These are phyloP conservation scores for Sturnira hondurensis DNA, from an alignment of 2,113 vertebrate genomes.

Conservation along the genomic window DNA sequence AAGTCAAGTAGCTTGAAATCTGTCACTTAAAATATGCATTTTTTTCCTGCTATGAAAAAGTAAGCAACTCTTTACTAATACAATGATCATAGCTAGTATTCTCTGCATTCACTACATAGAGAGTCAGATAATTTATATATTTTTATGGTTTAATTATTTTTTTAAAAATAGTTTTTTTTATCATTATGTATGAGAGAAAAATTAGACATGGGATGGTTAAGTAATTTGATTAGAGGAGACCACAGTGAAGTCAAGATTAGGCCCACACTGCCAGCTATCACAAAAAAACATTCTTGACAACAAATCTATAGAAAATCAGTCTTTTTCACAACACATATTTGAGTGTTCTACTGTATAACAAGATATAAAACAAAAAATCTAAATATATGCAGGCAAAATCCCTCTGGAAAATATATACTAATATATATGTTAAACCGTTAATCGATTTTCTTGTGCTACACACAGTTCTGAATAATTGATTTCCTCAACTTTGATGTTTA, in stretches of 20 bases:
- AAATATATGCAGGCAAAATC: not conserved
- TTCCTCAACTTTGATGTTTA: not conserved
- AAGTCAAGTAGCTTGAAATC: not conserved
- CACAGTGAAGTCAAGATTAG: not conserved
- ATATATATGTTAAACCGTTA: not conserved
- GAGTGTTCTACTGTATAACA: not conserved
- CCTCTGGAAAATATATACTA: not conserved
- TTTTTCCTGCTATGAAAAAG: not conserved
- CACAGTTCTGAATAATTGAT: not conserved
- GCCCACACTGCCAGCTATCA: not conserved
- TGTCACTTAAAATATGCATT: not conserved
- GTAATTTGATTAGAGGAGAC: not conserved
- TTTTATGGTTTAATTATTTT: not conserved
- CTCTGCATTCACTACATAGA: not conserved
- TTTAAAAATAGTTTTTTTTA: not conserved
- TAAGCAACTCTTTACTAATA: not conserved
- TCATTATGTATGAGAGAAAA: not conserved
- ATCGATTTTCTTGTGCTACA: not conserved
- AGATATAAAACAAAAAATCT: not conserved
- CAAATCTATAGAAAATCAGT: not conserved
- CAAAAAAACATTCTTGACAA: not conserved
- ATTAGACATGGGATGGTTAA: not conserved
- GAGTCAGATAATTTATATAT: not conserved
- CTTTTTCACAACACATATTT: not conserved
- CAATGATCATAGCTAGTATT: not conserved